Evolutionary conservation across 2,888 invertebrate species (phyloP), one percentile per base, ranked within the genome.

Genomic region (Netelia virgata): DNA sequence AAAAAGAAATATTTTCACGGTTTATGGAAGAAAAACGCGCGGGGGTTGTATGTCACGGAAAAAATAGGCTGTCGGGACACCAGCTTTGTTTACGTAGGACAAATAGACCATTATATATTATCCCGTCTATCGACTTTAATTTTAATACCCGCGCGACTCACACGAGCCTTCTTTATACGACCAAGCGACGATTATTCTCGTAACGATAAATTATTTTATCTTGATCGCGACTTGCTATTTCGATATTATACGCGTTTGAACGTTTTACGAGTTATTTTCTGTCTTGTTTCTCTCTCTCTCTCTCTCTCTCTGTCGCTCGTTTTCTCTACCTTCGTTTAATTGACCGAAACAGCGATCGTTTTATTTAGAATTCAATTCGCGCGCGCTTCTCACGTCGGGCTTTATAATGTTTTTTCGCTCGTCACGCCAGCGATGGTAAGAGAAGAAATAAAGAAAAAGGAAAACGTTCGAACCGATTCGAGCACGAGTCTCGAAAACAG

Each of bases 151-250:
- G 5, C 28, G 5, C 28, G 20, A 55, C 28, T 55, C 64, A 55
- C 23, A 43, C 55, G 55, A 10, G 3, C 3, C 18, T 16, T 70
- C 6, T n/a, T 50, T 11, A 14, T 50, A 23, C 18, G 20, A 23
- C 18, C 66, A 5, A 10, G 9, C 28, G 72, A 53, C 18, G 43
- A 72, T 73, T 57, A 16, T 28, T 66, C 18, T 20, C 43, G 28
- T 8, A 63, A n/a, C 14, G 61, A 80, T 53, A 74, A 18, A 53
- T 80, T 16, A 68, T 74, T 74, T 73, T 73, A 73, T 80, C 73
- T 59, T 66, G 73, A 68, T 74, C 57, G 66, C 57, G 16, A 43
- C 63, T 64, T 43, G 20, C 28, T 6, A 3, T 61, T 5, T 28
- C 47, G 55, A 66, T 73, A 79, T 66, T 28, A 28, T 28, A 28